phyloP scores from a whole-genome alignment of 2,797 vertebrate species.

The Agapornis canus region DNA sequence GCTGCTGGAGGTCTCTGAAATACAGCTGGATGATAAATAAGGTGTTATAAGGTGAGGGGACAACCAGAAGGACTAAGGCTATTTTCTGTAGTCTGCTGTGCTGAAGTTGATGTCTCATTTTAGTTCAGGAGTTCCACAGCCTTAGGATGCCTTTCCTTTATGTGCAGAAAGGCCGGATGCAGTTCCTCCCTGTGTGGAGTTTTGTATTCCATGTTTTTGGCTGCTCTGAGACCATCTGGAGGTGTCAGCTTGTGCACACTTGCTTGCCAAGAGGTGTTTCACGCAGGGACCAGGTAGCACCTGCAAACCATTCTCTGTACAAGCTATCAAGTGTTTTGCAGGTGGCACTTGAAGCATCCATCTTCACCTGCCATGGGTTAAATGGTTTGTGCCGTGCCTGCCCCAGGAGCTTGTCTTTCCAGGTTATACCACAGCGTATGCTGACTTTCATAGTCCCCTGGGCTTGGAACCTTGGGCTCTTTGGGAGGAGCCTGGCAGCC shows the following conservation, averaged over 20 bases:
- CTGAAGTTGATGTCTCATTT: neutral
- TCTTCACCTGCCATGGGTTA: neutral
- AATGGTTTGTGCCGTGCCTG: neutral
- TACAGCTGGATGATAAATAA: rapidly evolving
- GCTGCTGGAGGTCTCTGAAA: neutral
- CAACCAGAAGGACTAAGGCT: neutral
- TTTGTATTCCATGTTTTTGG: neutral
- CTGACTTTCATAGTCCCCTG: neutral
- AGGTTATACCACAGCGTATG: neutral
- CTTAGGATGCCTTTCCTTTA: no score
- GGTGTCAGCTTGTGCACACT: neutral
- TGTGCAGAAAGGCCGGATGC: rapidly evolving
- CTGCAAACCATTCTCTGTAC: neutral
- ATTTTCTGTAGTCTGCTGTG: neutral
- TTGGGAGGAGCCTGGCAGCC: neutral
- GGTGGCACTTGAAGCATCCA: neutral
- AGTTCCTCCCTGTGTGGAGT: neutral
- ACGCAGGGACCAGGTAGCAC: slow-evolving; percentile 9
- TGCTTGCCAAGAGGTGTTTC: neutral
- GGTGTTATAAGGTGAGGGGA: neutral
- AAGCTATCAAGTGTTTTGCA: neutral
- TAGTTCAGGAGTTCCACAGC: neutral
- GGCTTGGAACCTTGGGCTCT: neutral
- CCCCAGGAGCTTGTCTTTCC: neutral
- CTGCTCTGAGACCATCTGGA: neutral